phyloP scores from a whole-genome alignment of 2,888 invertebrate species.

The Gastracanthus pulcherrimus region DNA sequence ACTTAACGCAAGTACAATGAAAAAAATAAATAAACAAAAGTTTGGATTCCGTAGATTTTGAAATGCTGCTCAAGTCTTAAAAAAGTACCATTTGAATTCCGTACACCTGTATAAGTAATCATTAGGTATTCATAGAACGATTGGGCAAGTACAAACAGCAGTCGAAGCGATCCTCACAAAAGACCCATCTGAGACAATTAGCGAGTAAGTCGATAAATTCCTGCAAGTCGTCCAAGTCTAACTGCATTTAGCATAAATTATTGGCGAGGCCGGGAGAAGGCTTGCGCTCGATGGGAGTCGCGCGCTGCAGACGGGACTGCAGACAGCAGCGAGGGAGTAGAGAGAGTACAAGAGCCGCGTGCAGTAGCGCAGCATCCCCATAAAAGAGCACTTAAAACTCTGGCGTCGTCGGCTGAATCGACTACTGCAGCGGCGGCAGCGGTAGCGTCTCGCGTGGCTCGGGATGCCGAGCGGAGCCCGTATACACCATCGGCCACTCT shows the following conservation, averaged over 20 bases:
- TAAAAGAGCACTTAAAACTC: constrained; percentile 42
- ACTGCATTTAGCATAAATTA: constrained; percentile 38
- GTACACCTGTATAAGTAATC: not conserved
- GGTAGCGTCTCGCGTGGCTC: not conserved
- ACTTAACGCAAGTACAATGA: too few relatives aligned
- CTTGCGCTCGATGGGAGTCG: not conserved
- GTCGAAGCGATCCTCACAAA: not conserved
- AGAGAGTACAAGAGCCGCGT: too few relatives aligned
- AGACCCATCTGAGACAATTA: constrained; percentile 12
- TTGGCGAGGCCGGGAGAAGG: not conserved
- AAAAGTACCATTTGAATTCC: too few relatives aligned
- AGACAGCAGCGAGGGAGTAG: constrained; percentile 19
- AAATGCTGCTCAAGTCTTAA: too few relatives aligned
- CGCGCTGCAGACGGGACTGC: not conserved
- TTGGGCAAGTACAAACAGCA: not conserved
- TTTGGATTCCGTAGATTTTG: too few relatives aligned
- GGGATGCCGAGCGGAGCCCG: too few relatives aligned
- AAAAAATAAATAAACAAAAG: too few relatives aligned
- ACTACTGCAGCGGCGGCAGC: not conserved
- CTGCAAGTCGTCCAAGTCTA: not conserved
- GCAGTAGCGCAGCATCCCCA: constrained; percentile 13
- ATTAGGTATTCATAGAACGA: not conserved
- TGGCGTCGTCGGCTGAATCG: not conserved
- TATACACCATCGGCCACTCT: not conserved
- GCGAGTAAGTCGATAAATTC: not conserved